phyloP scores from a whole-genome alignment of 2,797 vertebrate genomes.

The Schizothorax lantsangensis region DNA sequence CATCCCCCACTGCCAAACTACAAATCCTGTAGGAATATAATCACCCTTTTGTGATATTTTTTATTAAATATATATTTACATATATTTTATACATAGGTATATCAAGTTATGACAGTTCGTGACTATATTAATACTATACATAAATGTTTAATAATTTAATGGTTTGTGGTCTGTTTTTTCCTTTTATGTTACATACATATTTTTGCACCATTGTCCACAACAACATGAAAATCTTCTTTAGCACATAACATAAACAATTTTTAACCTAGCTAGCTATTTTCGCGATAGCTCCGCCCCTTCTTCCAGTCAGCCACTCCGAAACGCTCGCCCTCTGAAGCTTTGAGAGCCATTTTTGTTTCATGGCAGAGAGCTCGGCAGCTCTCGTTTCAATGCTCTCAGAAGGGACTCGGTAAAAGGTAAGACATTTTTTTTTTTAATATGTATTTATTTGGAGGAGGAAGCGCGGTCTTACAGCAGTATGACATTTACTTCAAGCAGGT shows the following conservation, averaged over 20 bases:
- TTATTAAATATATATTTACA: neutral
- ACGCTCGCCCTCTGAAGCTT: slow-evolving; percentile 36
- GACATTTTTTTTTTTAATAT: neutral
- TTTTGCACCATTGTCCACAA: neutral
- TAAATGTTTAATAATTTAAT: neutral
- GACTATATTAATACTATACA: neutral
- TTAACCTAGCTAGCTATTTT: slow-evolving; percentile 19
- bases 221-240: neutral
- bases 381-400: slow-evolving; percentile 47
- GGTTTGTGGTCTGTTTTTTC: neutral
- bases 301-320: slow-evolving; percentile 44
- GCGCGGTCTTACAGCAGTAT: neutral
- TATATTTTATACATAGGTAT: neutral
- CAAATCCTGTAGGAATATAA: neutral
- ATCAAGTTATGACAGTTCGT: neutral
- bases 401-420: slow-evolving; percentile 54
- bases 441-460: neutral
- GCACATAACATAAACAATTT: slow-evolving; percentile 5
- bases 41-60: neutral
- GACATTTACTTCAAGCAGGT: slow-evolving; percentile 8
- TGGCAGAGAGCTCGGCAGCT: slow-evolving; percentile 45
- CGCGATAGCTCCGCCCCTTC: slow-evolving; percentile 39
- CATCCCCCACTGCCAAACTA: slow-evolving; percentile 2
- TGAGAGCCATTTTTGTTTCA: slow-evolving; percentile 65
- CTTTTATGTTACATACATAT: neutral